A percentile compares a stretch with the other conserved stretches of the same genome.
Conservation (phyloP, 1,140 invertebrate species). For the Pollicipes pollicipes region DNA sequence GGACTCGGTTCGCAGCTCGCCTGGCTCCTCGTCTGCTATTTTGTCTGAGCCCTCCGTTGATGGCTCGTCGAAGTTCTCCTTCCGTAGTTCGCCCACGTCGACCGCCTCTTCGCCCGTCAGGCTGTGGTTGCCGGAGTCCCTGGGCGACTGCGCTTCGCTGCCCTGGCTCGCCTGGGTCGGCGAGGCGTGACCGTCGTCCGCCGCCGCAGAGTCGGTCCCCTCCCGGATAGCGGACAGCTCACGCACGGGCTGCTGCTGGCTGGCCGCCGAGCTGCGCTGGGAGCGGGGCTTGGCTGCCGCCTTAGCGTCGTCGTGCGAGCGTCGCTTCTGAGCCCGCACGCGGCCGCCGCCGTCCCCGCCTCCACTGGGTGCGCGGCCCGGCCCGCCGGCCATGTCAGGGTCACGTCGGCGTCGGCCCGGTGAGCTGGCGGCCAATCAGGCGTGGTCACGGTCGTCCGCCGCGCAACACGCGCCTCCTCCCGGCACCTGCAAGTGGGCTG, state of each 20-base stretch:
- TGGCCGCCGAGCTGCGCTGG: too few relatives aligned
- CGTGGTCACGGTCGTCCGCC: too few relatives aligned
- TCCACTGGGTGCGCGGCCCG: background rate
- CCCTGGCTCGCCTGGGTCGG: background rate
- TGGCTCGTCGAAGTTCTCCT: background rate
- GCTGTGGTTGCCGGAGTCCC: background rate
- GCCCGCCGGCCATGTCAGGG: background rate
- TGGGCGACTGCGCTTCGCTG: background rate
- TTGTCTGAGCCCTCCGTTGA: background rate
- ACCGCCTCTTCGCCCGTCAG: background rate
- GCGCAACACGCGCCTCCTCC: too few relatives aligned
- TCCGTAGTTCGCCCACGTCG: background rate
- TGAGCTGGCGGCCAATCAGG: too few relatives aligned
- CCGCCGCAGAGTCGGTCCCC: background rate
- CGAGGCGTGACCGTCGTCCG: too few relatives aligned
- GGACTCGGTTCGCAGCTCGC: too few relatives aligned
- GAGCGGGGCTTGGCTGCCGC: background rate
- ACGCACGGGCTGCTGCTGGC: background rate
- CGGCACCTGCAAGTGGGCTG: too few relatives aligned
- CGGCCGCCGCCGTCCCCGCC: too few relatives aligned
- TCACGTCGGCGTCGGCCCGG: too few relatives aligned
- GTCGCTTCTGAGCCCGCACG: background rate
- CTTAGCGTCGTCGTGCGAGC: background rate
- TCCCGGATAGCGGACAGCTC: background rate
- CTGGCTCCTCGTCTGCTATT: too few relatives aligned